phyloP scores from a whole-genome alignment of 2,797 vertebrate species.

The Iguana delicatissima region DNA sequence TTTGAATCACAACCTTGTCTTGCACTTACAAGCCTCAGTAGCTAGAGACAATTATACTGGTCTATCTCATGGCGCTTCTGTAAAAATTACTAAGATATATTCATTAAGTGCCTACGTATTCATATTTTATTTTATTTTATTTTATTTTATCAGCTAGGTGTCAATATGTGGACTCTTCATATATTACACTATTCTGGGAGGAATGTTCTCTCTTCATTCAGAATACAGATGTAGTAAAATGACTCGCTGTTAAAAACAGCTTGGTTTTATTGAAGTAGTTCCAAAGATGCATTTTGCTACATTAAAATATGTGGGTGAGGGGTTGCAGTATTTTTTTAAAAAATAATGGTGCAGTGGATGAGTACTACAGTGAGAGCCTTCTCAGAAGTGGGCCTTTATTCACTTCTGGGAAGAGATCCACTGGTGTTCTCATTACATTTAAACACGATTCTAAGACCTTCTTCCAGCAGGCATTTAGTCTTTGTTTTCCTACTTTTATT shows the following conservation, averaged over 20 bases:
- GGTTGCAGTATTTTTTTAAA: too few species aligned
- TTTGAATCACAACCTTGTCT: neutral
- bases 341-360: too few species aligned
- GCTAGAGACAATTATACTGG: neutral
- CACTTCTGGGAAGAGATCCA: too few species aligned
- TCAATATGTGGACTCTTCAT: neutral
- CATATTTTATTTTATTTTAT: neutral
- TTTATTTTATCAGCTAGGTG: neutral
- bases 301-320: neutral
- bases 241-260: neutral
- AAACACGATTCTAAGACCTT: neutral
- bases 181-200: neutral
- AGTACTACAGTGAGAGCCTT: neutral
- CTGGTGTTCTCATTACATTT: too few species aligned
- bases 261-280: neutral
- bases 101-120: neutral
- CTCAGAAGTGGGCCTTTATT: neutral
- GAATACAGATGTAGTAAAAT: neutral
- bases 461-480: neutral
- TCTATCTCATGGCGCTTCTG: neutral
- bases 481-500: neutral
- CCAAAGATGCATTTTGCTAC: neutral
- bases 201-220: neutral
- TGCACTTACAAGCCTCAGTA: neutral
- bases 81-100: neutral